A percentile compares a stretch with the other conserved stretches of the same genome.
phyloP scores from a whole-genome alignment of 2,888 invertebrate species.

The Chrysina gloriosa region DNA sequence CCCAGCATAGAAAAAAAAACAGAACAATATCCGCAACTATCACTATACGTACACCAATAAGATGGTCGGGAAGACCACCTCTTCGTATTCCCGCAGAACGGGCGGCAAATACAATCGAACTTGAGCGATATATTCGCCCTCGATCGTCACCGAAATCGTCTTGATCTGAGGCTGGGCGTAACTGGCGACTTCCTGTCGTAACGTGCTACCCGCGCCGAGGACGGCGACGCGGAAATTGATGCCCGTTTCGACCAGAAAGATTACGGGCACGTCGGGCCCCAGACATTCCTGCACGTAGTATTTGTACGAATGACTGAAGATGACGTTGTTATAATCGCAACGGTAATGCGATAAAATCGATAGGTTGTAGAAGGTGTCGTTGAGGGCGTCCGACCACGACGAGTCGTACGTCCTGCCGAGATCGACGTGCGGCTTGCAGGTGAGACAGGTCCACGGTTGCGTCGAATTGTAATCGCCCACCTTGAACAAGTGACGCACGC shows the following conservation, averaged over 20 bases:
- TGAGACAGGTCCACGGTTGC: constrained; percentile 70
- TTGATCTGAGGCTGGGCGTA: constrained; percentile 82
- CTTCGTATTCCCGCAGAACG: constrained; percentile 84
- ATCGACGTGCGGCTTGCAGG: constrained; percentile 67
- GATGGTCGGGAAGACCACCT: constrained; percentile 83
- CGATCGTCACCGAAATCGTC: constrained; percentile 74
- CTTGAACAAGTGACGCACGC: constrained; percentile 85
- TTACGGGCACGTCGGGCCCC: constrained; percentile 79
- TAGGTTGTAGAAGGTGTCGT: constrained; percentile 65
- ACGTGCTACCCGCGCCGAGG: constrained; percentile 76
- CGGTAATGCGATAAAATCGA: constrained; percentile 60
- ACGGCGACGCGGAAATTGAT: constrained; percentile 71
- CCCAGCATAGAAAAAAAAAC: no score
- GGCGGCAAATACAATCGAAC: constrained; percentile 87
- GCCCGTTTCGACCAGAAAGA: constrained; percentile 72
- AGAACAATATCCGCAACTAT: background rate
- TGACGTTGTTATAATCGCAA: constrained; percentile 72
- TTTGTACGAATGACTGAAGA: constrained; percentile 69
- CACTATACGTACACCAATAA: constrained; percentile 86
- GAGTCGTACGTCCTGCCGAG: constrained; percentile 60
- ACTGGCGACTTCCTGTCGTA: constrained; percentile 72
- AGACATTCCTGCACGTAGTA: constrained; percentile 82
- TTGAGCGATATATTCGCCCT: constrained; percentile 75
- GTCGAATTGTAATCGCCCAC: constrained; percentile 67
- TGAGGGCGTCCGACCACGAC: constrained; percentile 61